Evolutionary conservation across 2,113 vertebrate genomes (phyloP), one percentile per base, ranked within the genome.

Genomic region (Regulus satrapa): DNA sequence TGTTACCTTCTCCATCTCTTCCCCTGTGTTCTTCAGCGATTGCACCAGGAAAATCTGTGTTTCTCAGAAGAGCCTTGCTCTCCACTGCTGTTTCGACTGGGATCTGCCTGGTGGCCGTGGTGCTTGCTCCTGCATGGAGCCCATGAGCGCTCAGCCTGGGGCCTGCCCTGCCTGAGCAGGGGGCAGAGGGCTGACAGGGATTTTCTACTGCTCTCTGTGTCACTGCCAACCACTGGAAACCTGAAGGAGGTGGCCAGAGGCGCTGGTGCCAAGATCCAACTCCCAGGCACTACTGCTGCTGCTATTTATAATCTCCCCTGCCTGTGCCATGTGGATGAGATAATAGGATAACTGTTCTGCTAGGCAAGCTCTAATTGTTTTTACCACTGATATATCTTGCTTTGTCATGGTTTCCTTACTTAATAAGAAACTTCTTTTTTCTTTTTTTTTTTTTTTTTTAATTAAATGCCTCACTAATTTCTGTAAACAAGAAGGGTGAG

Each of bases 111-210:
- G 40, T 25, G 82, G n/a, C n/a, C n/a, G n/a, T n/a, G n/a, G n/a
- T n/a, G n/a, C n/a, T n/a, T n/a, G n/a, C n/a, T n/a, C n/a, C n/a
- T n/a, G n/a, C n/a, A n/a, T n/a, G n/a, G n/a, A n/a, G n/a, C n/a
- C n/a, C 1, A 2, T 0, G 10, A 51, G 56, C 0, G 0, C 68
- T 68, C 0, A 0, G 21, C 49, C 43, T 9, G 2, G 64, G 48
- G 23, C 24, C 61, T 85, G 56, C 45, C 56, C n/a, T 19, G 36
- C 40, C 6, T 2, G 40, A 69, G 56, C 64, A 5, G 1, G 48
- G 72, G 58, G 19, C 79, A 68, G 81, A n/a, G 79, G 20, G 48
- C 79, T 79, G 85, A 10, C 0, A 0, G 88, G 51, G 55, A 40
- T 87, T 92, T 93, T 86, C 79, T 9, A 1, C 92, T 92, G 63